Conservation (phyloP, 64 coral and sea anemone genomes). For the Acropora tenuis region DNA sequence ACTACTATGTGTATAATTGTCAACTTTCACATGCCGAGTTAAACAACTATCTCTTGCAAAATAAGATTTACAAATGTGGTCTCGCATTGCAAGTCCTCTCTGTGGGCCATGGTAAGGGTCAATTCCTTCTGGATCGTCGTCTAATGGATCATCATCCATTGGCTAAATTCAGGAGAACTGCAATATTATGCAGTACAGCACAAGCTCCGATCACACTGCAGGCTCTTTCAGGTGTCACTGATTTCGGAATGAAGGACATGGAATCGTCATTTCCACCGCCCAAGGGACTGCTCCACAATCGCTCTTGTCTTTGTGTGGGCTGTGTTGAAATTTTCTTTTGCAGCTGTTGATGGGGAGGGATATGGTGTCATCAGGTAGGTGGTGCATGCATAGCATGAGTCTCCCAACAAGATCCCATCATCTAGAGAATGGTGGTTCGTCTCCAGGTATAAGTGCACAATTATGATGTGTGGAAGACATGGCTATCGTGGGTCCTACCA, state of each 20-base stretch:
- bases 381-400: no score
- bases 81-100: not conserved
- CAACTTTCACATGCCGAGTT: not conserved
- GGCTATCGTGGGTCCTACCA: not conserved
- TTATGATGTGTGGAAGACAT: not conserved
- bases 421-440: not conserved
- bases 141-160: not conserved
- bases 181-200: slow-evolving; percentile 14
- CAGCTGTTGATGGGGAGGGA: no score
- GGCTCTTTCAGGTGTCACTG: slow-evolving; percentile 20
- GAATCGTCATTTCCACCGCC: slow-evolving; percentile 4
- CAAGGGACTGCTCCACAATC: slow-evolving; percentile 25
- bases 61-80: slow-evolving; percentile 25
- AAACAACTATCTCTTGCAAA: slow-evolving; percentile 21
- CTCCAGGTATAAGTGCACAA: slow-evolving; percentile 23
- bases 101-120: slow-evolving; percentile 14
- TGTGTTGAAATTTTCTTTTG: no score
- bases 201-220: slow-evolving; percentile 16
- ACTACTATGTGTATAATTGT: not conserved
- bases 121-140: not conserved
- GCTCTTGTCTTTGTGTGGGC: no score
- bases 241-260: slow-evolving; percentile 16
- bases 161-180: slow-evolving; percentile 13
- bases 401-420: slow-evolving; percentile 12
- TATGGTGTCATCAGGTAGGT: no score